A percentile compares a stretch with the other conserved stretches of the same genome.
These are phyloP conservation scores for Callimorpha dominula DNA, from an alignment of 2,888 invertebrate genomes.

Conservation along the genomic window DNA sequence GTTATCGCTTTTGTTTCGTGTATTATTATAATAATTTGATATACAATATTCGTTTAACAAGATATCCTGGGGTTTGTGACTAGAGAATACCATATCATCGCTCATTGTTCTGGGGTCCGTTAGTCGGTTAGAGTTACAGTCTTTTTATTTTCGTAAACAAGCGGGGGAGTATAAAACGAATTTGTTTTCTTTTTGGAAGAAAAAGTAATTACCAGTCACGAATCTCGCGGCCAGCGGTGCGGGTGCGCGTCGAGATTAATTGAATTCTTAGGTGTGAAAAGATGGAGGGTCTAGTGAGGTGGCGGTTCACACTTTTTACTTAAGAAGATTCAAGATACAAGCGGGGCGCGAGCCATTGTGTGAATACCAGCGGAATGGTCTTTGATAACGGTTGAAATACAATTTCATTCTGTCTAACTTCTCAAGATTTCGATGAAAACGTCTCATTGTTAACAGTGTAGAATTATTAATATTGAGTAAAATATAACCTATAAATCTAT, in stretches of 20 bases:
- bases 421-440: not conserved
- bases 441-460: not conserved
- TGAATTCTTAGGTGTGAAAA: constrained; percentile 85
- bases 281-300: constrained; percentile 55
- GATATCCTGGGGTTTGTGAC: constrained; percentile 44
- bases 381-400: constrained; percentile 27
- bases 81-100: constrained; percentile 66
- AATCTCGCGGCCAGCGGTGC: constrained; percentile 70
- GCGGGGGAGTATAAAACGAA: constrained; percentile 57
- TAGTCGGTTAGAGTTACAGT: constrained; percentile 57
- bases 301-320: constrained; percentile 63
- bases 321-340: constrained; percentile 45
- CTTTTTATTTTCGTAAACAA: constrained; percentile 67
- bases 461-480: not conserved
- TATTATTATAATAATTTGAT: constrained; percentile 53
- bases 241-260: constrained; percentile 78
- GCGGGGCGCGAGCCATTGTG: constrained; percentile 42
- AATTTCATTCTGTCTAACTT: constrained; percentile 3
- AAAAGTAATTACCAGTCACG: constrained; percentile 84
- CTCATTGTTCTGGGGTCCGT: constrained; percentile 71
- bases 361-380: constrained; percentile 16
- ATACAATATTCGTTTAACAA: constrained; percentile 53
- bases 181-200: constrained; percentile 67
- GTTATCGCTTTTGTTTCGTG: constrained; percentile 69
- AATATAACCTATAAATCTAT: not conserved